phyloP scores from a whole-genome alignment of 2,797 vertebrate species.

The Glossophaga mutica region DNA sequence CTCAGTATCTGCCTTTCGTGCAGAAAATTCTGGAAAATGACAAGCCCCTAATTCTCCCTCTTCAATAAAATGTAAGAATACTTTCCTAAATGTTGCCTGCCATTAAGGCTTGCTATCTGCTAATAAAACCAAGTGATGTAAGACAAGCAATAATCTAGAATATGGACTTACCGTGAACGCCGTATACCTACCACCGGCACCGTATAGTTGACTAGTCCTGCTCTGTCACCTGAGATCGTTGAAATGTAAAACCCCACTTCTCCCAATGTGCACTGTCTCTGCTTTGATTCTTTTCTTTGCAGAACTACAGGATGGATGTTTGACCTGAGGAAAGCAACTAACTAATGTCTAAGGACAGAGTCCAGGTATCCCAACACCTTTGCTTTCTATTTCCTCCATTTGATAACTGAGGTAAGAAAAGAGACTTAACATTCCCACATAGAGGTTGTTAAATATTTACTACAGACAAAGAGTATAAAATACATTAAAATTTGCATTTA shows the following conservation, averaged over 20 bases:
- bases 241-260: not conserved
- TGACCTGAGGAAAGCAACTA: not conserved
- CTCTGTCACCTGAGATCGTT: not conserved
- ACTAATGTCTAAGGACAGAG: not conserved
- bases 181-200: too few species aligned
- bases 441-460: not conserved
- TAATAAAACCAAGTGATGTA: not conserved
- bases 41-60: not conserved
- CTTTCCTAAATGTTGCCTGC: not conserved
- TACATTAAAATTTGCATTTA: not conserved
- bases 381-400: not conserved
- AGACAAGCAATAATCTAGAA: not conserved
- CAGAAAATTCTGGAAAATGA: conserved; percentile 1
- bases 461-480: not conserved
- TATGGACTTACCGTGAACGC: not conserved
- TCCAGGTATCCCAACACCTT: not conserved
- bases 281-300: not conserved
- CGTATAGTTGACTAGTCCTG: not conserved
- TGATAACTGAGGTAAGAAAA: not conserved
- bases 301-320: not conserved
- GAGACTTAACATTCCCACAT: not conserved
- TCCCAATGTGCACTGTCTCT: not conserved
- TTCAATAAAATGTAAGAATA: not conserved
- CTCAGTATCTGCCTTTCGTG: not conserved
- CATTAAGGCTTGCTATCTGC: not conserved